phyloP scores from a whole-genome alignment of 1,140 invertebrate species.

The Periplaneta americana region DNA sequence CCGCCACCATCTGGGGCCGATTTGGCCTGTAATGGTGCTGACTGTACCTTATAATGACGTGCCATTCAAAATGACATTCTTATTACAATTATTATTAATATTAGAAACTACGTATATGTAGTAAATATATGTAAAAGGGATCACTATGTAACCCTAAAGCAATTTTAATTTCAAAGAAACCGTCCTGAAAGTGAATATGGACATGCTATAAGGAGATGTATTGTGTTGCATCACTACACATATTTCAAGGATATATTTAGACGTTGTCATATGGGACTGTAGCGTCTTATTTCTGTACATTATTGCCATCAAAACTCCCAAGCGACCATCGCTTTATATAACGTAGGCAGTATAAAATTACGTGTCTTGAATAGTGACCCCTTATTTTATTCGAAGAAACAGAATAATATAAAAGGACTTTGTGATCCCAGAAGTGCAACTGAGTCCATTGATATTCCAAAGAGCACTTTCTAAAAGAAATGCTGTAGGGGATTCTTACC shows the following conservation, averaged over 20 bases:
- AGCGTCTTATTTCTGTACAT: neutral
- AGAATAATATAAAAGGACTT: neutral
- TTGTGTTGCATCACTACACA: neutral
- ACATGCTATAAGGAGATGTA: too few relatives aligned
- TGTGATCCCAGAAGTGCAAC: neutral
- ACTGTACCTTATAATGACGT: too few relatives aligned
- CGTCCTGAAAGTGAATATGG: too few relatives aligned
- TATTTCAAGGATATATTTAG: neutral
- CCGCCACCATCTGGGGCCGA: too few relatives aligned
- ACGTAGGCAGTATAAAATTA: neutral
- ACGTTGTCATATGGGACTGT: neutral
- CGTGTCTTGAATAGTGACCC: neutral
- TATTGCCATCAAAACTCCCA: neutral
- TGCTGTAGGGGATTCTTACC: too few relatives aligned
- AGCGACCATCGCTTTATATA: neutral
- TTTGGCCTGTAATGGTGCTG: too few relatives aligned
- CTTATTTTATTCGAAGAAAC: neutral
- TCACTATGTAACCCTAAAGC: too few relatives aligned
- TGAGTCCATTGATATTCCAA: neutral
- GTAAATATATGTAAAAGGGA: too few relatives aligned
- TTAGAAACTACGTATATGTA: too few relatives aligned
- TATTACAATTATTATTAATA: too few relatives aligned
- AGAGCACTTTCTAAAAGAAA: neutral
- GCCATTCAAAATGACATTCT: too few relatives aligned
- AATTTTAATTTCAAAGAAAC: too few relatives aligned